Evolutionary conservation across 2,888 invertebrate species (phyloP).

Genomic region (Microchrysa polita): DNA sequence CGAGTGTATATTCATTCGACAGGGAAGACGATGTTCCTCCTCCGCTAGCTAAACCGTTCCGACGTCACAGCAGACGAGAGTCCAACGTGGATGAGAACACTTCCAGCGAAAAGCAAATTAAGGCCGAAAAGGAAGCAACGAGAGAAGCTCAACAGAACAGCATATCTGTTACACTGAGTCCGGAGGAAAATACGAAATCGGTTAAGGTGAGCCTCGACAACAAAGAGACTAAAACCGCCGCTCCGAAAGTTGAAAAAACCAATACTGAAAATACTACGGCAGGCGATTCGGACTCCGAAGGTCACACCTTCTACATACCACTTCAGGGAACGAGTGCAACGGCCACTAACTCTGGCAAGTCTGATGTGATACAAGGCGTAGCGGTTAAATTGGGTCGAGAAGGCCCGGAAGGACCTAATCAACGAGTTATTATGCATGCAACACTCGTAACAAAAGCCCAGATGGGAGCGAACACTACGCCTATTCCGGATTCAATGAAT

Average conservation of each 20-base stretch:
- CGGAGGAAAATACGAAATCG: slow-evolving; percentile 65
- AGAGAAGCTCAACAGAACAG: slow-evolving; percentile 51
- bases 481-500: slow-evolving; percentile 61
- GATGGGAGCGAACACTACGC: slow-evolving; percentile 62
- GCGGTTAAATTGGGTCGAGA: slow-evolving; percentile 73
- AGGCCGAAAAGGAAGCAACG: slow-evolving; percentile 56
- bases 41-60: slow-evolving; percentile 67
- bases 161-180: slow-evolving; percentile 62
- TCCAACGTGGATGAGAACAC: slow-evolving; percentile 57
- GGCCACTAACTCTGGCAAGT: slow-evolving; percentile 56
- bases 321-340: slow-evolving; percentile 65
- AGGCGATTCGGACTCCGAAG: slow-evolving; percentile 68
- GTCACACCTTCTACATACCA: slow-evolving; percentile 73
- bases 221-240: slow-evolving; percentile 54
- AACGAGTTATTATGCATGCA: slow-evolving; percentile 71
- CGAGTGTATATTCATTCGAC: slow-evolving; percentile 77
- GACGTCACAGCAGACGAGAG: slow-evolving; percentile 65
- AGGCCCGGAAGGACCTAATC: slow-evolving; percentile 71
- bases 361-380: slow-evolving; percentile 69
- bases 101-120: slow-evolving; percentile 53
- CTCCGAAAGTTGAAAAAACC: slow-evolving; percentile 50
- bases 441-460: slow-evolving; percentile 72
- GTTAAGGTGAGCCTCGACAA: slow-evolving; percentile 68
- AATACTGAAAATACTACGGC: slow-evolving; percentile 53
- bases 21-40: slow-evolving; percentile 69